Evolutionary conservation across 30 jellyfish, hydroid and myxozoan genomes (phyloP).

Genomic region (Mastigias papua): DNA sequence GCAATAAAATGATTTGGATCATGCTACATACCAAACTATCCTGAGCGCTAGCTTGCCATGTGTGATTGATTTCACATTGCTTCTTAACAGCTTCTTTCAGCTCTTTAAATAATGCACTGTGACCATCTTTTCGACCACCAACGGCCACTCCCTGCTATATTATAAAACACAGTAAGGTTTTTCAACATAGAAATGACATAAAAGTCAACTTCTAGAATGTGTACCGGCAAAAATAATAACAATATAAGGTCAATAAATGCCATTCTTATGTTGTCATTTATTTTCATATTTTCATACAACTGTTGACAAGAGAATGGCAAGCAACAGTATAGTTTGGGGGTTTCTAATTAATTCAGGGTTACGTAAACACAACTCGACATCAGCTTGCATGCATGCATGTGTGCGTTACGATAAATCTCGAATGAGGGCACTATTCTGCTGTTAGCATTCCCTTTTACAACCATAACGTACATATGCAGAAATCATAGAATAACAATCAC

Average conservation of each 20-base stretch:
- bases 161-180: background rate
- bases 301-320: no score
- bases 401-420: no score
- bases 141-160: constrained; percentile 92
- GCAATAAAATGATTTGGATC: no score
- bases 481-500: background rate
- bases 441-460: background rate
- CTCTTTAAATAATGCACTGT: constrained; percentile 70
- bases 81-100: constrained; percentile 81
- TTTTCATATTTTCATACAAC: no score
- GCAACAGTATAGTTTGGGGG: no score
- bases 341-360: constrained; percentile 31
- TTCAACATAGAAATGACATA: background rate
- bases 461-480: background rate
- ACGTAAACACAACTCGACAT: no score
- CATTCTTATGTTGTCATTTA: no score
- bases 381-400: no score
- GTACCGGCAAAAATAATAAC: no score
- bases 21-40: constrained; percentile 82
- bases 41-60: constrained; percentile 95
- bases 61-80: constrained; percentile 80
- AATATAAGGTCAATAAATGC: no score
- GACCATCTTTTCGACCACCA: constrained; percentile 95
- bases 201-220: no score
- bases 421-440: no score